Conservation (phyloP, 2,888 invertebrate genomes). For the Hirtodrosophila cameraria region DNA sequence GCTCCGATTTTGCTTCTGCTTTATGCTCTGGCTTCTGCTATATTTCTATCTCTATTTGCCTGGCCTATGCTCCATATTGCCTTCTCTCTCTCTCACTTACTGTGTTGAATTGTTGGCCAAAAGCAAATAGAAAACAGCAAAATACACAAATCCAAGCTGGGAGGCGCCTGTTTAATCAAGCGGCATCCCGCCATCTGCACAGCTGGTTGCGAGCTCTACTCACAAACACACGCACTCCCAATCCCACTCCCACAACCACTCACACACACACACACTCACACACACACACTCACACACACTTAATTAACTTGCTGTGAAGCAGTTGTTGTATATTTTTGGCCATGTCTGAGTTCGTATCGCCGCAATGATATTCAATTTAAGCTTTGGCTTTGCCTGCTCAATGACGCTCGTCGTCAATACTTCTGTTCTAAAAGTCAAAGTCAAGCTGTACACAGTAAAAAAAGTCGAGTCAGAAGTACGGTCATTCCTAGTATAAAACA, state of each 20-base stretch:
- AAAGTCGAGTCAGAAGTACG: too few relatives aligned
- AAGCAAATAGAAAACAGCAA: slow-evolving; percentile 32
- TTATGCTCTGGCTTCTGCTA: neutral
- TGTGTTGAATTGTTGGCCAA: neutral
- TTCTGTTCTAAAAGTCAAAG: slow-evolving; percentile 35
- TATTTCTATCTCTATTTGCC: neutral
- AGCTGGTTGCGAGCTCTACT: slow-evolving; percentile 29
- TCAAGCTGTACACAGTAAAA: slow-evolving; percentile 16
- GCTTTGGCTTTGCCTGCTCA: slow-evolving; percentile 13
- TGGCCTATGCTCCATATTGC: too few relatives aligned
- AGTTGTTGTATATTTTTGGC: slow-evolving; percentile 36
- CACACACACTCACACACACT: slow-evolving; percentile 14
- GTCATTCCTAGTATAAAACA: too few relatives aligned
- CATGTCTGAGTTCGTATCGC: slow-evolving; percentile 2
- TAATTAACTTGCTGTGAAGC: slow-evolving; percentile 44
- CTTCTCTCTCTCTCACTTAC: neutral
- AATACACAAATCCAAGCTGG: slow-evolving; percentile 29
- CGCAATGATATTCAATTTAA: slow-evolving; percentile 52
- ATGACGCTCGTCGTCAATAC: slow-evolving; percentile 31
- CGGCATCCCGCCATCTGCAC: slow-evolving; percentile 37
- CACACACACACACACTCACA: neutral
- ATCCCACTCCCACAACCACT: neutral
- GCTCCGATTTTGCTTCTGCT: slow-evolving; percentile 11
- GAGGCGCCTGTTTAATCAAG: slow-evolving; percentile 58
- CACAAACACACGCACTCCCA: slow-evolving; percentile 27